Conservation (phyloP, 2,888 invertebrate species). For the Rhaphigaster nebulosa region DNA sequence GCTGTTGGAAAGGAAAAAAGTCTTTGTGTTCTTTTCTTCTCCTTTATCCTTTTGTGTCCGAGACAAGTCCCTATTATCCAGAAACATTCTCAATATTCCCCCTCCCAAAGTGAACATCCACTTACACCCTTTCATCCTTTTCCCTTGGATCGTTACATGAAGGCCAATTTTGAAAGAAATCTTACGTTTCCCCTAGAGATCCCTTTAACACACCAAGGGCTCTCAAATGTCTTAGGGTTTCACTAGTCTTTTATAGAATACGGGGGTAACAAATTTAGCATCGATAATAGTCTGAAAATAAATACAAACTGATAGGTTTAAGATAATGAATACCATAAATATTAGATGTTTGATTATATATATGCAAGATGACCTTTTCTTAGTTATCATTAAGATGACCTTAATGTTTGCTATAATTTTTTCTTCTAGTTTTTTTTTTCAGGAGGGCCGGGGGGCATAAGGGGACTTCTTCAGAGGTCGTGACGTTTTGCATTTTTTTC, state of each 20-base stretch:
- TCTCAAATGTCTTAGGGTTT: background rate
- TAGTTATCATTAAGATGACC: too few relatives aligned
- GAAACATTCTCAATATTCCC: background rate
- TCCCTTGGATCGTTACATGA: background rate
- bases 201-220: background rate
- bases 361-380: too few relatives aligned
- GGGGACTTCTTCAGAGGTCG: too few relatives aligned
- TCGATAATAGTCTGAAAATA: background rate
- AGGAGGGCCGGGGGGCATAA: too few relatives aligned
- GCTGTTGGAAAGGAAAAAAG: background rate
- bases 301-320: background rate
- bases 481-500: too few relatives aligned
- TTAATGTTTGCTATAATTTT: too few relatives aligned
- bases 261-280: background rate
- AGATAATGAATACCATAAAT: too few relatives aligned
- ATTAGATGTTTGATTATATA: too few relatives aligned
- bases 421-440: too few relatives aligned
- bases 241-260: background rate
- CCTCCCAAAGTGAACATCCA: background rate
- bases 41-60: slow-evolving; percentile 10
- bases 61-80: slow-evolving; percentile 16
- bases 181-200: background rate
- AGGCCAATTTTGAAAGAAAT: slow-evolving; percentile 19
- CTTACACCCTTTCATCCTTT: slow-evolving; percentile 17
- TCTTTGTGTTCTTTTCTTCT: background rate